phyloP scores from a whole-genome alignment of 2,113 vertebrate species.

The Sceloporus undulatus region DNA sequence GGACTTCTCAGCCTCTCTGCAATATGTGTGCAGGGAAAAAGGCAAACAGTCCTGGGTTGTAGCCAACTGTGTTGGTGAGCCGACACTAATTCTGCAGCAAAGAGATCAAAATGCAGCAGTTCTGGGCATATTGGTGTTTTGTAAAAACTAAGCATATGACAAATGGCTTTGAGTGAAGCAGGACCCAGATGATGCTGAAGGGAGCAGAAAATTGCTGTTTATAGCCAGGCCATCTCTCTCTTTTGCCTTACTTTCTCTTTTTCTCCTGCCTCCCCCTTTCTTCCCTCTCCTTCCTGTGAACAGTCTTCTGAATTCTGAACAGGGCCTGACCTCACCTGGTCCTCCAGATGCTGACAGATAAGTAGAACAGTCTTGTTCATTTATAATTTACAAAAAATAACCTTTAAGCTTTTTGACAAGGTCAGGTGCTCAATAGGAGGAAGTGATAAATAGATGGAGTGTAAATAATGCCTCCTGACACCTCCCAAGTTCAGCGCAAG shows the following conservation, averaged over 20 bases:
- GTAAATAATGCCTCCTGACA: conserved; percentile 22
- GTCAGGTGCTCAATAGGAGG: background rate
- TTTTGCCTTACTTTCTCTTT: background rate
- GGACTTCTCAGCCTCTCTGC: background rate
- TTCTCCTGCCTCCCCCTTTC: conserved; percentile 6
- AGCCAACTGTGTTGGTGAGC: conserved; percentile 53
- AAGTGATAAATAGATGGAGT: conserved; percentile 29
- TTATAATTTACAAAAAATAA: conserved; percentile 46
- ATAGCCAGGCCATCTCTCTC: background rate
- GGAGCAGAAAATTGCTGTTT: background rate
- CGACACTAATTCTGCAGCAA: conserved; percentile 56
- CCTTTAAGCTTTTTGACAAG: background rate
- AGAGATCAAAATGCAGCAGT: conserved; percentile 56
- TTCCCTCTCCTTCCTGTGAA: background rate
- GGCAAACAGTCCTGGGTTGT: background rate
- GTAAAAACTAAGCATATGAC: conserved; percentile 44
- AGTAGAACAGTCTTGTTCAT: background rate
- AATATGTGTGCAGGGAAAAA: background rate
- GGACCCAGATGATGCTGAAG: background rate
- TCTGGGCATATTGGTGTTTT: conserved; percentile 42
- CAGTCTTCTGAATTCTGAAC: conserved; percentile 18
- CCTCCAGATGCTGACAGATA: conserved; percentile 45
- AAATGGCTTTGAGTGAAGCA: conserved; percentile 35
- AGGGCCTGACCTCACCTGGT: conserved; percentile 56
- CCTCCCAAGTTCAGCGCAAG: conserved; percentile 35